Percentiles rank a stretch among this genome's conserved stretches.
phyloP scores from a whole-genome alignment of 1,140 invertebrate species.

The Ladona fulva region DNA sequence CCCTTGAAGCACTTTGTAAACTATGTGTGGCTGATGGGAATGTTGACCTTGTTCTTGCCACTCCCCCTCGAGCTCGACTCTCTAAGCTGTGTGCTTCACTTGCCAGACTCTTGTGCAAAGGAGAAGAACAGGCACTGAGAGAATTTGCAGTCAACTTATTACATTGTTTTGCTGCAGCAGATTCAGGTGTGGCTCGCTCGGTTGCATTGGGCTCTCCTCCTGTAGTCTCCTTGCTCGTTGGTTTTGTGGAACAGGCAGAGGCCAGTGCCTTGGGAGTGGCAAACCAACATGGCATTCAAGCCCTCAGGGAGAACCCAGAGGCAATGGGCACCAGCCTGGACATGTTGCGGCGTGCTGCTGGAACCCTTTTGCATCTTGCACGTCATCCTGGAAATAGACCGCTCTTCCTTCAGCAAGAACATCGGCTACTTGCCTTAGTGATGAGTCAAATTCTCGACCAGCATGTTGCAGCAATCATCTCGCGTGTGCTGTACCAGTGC shows the following conservation, averaged over 20 bases:
- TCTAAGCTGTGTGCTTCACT: constrained; percentile 83
- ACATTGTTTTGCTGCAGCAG: constrained; percentile 84
- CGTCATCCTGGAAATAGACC: constrained; percentile 84
- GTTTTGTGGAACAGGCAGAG: constrained; percentile 95
- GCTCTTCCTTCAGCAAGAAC: constrained; percentile 84
- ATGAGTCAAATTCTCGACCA: constrained; percentile 97
- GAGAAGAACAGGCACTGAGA: constrained; percentile 55
- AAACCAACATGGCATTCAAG: constrained; percentile 85
- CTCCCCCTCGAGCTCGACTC: constrained; percentile 85
- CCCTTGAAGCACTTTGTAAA: constrained; percentile 95
- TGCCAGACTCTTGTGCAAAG: constrained; percentile 80
- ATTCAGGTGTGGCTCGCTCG: constrained; percentile 80
- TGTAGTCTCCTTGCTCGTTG: constrained; percentile 81
- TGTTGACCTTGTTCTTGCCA: constrained; percentile 93
- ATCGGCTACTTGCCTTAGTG: constrained; percentile 80
- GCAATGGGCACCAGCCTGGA: constrained; percentile 97
- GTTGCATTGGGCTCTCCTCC: constrained; percentile 79
- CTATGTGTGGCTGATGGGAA: constrained; percentile 93
- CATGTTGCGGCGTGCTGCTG: constrained; percentile 90
- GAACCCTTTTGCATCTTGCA: constrained; percentile 75
- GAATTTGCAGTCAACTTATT: constrained; percentile 94
- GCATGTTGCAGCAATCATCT: constrained; percentile 83
- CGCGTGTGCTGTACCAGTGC: constrained; percentile 81
- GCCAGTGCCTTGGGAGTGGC: constrained; percentile 87
- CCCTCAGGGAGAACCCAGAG: constrained; percentile 93